Percentiles rank a stretch among this genome's conserved stretches.
Evolutionary conservation across 2,888 invertebrate genomes (phyloP).

Genomic region (Nomada hirtipes): DNA sequence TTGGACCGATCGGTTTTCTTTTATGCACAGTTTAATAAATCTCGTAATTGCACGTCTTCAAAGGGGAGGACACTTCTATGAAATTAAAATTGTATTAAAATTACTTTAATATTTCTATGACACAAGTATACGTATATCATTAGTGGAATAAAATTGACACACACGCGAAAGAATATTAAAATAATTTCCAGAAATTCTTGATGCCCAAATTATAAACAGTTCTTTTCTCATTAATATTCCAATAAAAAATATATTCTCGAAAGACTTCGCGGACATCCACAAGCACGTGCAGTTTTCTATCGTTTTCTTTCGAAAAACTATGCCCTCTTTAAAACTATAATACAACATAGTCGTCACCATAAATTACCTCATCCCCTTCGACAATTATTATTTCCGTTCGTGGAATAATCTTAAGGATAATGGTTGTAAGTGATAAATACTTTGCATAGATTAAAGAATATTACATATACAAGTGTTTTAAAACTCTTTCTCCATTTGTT

Average conservation of each 20-base stretch:
- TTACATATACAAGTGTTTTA: constrained; percentile 27
- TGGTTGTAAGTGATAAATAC: constrained; percentile 42
- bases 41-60: not conserved
- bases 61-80: not conserved
- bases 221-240: too few species aligned
- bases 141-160: too few species aligned
- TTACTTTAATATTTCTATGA: too few species aligned
- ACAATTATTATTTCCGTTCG: constrained; percentile 9
- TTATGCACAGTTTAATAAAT: not conserved
- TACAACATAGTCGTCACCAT: not conserved
- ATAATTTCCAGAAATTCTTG: too few species aligned
- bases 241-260: not conserved
- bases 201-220: too few species aligned
- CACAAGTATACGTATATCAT: too few species aligned
- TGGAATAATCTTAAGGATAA: constrained; percentile 12
- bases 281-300: too few species aligned
- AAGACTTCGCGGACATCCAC: not conserved
- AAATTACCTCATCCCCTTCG: not conserved
- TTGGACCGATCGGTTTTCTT: not conserved
- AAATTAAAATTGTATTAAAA: not conserved
- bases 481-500: constrained; percentile 18
- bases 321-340: not conserved
- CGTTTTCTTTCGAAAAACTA: not conserved
- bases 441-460: constrained; percentile 30
- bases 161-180: too few species aligned